Percentiles rank a stretch among this genome's conserved stretches.
Conservation (phyloP, 1,140 invertebrate species). For the Nasonia vitripennis region DNA sequence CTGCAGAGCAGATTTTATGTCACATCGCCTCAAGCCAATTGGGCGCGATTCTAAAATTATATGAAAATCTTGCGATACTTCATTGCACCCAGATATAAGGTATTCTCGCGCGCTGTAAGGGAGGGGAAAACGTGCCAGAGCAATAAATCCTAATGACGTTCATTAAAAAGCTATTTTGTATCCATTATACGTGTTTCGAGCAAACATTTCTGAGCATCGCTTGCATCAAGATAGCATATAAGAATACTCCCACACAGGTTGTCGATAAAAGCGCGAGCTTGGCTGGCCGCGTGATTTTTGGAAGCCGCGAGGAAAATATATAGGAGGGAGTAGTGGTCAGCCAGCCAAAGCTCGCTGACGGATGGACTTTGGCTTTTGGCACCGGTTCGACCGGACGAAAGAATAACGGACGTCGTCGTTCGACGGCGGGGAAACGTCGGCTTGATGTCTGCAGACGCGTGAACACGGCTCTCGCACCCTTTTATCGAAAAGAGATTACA, state of each 20-base stretch:
- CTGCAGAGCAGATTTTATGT: slow-evolving; percentile 19
- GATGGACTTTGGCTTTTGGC: slow-evolving; percentile 43
- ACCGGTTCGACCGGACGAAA: slow-evolving; percentile 5
- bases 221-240: background rate
- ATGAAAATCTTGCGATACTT: background rate
- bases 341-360: slow-evolving; percentile 28
- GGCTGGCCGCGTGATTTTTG: background rate
- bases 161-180: slow-evolving; percentile 29
- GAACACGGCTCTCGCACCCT: background rate
- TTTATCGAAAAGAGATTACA: slow-evolving; percentile 37
- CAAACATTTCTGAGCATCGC: slow-evolving; percentile 10
- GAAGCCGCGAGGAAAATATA: background rate
- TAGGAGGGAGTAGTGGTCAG: slow-evolving; percentile 31
- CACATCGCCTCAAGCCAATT: slow-evolving; percentile 37
- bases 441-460: slow-evolving; percentile 40
- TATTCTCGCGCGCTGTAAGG: background rate
- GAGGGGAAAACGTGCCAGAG: slow-evolving; percentile 27
- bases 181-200: slow-evolving; percentile 6
- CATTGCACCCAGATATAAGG: background rate
- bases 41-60: slow-evolving; percentile 40
- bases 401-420: slow-evolving; percentile 37
- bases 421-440: slow-evolving; percentile 31
- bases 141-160: slow-evolving; percentile 35
- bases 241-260: background rate
- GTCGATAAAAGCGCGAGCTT: slow-evolving; percentile 32